A percentile compares a stretch with the other conserved stretches of the same genome.
phyloP scores from a whole-genome alignment of 35 echinoderm and acorn worm species.

The Stichopus chloronotus region DNA sequence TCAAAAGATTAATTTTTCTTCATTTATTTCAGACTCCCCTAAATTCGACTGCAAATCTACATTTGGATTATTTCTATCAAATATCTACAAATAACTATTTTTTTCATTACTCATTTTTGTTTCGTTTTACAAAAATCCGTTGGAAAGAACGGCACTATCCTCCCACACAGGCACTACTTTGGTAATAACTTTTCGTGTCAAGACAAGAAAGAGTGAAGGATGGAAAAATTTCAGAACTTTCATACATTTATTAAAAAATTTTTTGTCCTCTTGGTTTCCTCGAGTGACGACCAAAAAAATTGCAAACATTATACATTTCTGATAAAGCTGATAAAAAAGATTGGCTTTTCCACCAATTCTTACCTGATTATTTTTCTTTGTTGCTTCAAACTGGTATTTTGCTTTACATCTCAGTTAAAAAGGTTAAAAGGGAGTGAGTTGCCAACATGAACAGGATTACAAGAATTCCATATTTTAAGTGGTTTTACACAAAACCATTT shows the following conservation, averaged over 20 bases:
- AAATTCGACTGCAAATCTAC: slow-evolving; percentile 1
- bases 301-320: background rate
- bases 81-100: slow-evolving; percentile 41
- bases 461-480: background rate
- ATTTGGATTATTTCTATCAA: slow-evolving; percentile 21
- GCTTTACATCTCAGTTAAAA: background rate
- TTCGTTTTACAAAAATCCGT: slow-evolving; percentile 20
- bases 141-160: slow-evolving; percentile 20
- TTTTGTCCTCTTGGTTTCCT: background rate
- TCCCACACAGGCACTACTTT: slow-evolving; percentile 36
- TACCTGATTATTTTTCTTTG: background rate
- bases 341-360: background rate
- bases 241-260: background rate
- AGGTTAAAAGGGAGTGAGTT: background rate
- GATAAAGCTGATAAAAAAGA: background rate
- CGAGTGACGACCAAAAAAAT: background rate
- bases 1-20: background rate
- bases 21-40: slow-evolving; percentile 40
- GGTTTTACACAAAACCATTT: background rate
- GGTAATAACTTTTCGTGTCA: slow-evolving; percentile 8
- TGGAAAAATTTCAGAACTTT: background rate
- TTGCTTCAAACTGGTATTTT: background rate
- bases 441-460: background rate
- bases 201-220: background rate
- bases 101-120: background rate